Conservation (phyloP, 1,140 invertebrate species). For the Trichonephila clavipes region DNA sequence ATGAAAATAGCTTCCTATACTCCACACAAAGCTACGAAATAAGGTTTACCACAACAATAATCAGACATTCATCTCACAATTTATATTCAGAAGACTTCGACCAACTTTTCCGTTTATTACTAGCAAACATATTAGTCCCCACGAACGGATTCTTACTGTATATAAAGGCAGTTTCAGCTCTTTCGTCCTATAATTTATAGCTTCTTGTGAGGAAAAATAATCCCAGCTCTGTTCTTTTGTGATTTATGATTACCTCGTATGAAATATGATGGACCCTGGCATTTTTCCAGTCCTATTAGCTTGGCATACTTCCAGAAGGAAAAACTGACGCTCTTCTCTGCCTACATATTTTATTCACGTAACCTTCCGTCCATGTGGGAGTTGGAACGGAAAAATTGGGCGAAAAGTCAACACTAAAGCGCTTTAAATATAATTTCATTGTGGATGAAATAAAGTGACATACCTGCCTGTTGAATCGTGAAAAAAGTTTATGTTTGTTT, state of each 20-base stretch:
- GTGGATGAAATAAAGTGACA: neutral
- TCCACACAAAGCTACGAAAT: no score
- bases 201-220: constrained; percentile 2
- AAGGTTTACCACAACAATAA: neutral
- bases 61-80: neutral
- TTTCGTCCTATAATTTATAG: constrained; percentile 6
- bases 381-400: neutral
- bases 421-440: constrained; percentile 2
- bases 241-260: constrained; percentile 3
- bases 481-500: neutral
- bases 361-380: neutral
- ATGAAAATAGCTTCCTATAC: no score
- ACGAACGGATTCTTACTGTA: neutral
- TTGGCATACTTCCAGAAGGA: neutral
- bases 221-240: constrained; percentile 12
- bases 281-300: neutral
- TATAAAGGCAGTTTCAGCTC: constrained; percentile 8
- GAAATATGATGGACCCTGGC: constrained; percentile 17
- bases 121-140: constrained; percentile 5
- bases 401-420: neutral
- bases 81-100: neutral
- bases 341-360: neutral
- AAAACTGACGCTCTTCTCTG: neutral
- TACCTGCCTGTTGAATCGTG: constrained; percentile 8
- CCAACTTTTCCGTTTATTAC: neutral